Evolutionary conservation across 2,797 vertebrate species (phyloP), one percentile per base, ranked within the genome.

Genomic region (Monodelphis domestica): DNA sequence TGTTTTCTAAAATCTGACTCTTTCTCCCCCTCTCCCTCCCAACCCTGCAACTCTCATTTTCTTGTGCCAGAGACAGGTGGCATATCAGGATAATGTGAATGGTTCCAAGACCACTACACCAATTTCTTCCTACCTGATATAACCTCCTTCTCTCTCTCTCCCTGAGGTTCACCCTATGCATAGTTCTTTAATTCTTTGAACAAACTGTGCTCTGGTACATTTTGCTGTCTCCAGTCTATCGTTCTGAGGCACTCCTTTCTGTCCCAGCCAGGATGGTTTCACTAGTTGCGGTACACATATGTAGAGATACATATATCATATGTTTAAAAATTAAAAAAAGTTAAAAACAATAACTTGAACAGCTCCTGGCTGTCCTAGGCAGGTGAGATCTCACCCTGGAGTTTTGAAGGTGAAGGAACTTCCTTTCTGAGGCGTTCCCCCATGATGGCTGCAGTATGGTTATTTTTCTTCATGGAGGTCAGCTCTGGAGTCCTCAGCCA

Each of bases 211-310:
- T 88, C 15, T 53, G 12, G 12, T 30, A 21, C 33, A 53, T 88
- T 88, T 88, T 88, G 4, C 52, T 53, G 53, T 88, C 30, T 88
- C 33, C 3, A 53, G 87, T 29, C 12, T 53, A 53, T 88, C 52
- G 10, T 53, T 24, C 17, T 91, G 88, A 3, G 93, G 89, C 92
- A 0, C 17, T n/a, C 59, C 88, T 84, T 26, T 94, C 94, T 90
- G 91, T 94, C 88, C 91, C 91, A 88, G 94, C 91, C 2, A 50
- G 92, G 45, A 33, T 93, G 3, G 57, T 15, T 95, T 97, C 98
- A 98, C 97, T 95, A 97, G 97, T 97, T 96, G 93, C 90, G 96
- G 98, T 97, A 89, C 1, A 1, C 97, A 96, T 33, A 91, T 28
- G 93, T 29, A 52, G 91, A 88, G 91, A 91, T 52, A 88, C 53